Conservation (phyloP, 2,888 invertebrate species). For the Rutpela maculata region DNA sequence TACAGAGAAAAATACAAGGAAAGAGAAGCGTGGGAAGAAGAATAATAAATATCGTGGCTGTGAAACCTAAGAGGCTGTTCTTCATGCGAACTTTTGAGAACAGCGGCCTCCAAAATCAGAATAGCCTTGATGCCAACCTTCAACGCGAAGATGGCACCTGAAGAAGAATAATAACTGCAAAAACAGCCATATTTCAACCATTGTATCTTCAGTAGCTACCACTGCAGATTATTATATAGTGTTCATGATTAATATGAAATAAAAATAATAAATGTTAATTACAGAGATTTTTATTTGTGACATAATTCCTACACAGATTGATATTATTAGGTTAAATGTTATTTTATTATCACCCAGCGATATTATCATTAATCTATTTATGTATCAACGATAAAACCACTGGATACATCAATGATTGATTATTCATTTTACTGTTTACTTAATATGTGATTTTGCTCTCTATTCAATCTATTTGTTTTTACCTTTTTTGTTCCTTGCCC, state of each 20-base stretch:
- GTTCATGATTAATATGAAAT: neutral
- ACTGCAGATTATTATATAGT: neutral
- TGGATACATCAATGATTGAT: neutral
- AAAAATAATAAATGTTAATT: neutral
- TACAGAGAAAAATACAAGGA: too few relatives aligned
- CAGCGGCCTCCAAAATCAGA: too few relatives aligned
- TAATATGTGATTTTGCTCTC: neutral
- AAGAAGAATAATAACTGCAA: too few relatives aligned
- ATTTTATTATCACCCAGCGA: neutral
- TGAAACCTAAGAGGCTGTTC: too few relatives aligned
- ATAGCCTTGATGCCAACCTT: too few relatives aligned
- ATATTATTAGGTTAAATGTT: conserved; percentile 3
- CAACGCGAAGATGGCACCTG: too few relatives aligned
- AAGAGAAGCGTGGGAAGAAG: too few relatives aligned
- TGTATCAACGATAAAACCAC: neutral
- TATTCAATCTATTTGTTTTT: too few relatives aligned
- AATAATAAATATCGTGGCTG: too few relatives aligned
- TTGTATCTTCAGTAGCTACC: neutral
- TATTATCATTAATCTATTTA: neutral
- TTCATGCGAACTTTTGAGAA: too few relatives aligned
- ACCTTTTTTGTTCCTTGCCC: too few relatives aligned
- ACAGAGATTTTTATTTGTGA: neutral
- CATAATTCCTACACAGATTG: neutral
- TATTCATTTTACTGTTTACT: neutral
- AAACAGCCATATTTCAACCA: too few relatives aligned